Base-by-base conservation (phyloP, 2,888 invertebrate species). In the Pseudococcus jackbeardsleyi region DNA sequence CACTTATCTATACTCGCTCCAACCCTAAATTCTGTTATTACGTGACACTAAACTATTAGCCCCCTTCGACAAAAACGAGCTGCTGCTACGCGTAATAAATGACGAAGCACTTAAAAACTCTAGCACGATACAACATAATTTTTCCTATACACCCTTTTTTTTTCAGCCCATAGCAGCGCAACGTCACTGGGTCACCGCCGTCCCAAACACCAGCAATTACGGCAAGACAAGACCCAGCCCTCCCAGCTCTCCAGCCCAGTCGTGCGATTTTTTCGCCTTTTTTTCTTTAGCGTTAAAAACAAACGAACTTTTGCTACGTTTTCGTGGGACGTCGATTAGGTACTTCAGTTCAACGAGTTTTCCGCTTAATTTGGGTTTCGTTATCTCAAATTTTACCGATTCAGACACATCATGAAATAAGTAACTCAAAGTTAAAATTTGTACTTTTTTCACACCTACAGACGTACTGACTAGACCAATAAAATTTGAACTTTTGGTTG, bases 1-100 rank as follows among this genome's bases (percentile, higher is more conserved):
- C 26, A 33, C 26, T 33, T 33, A 33, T 46, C 46, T 46, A 12
- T 12, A 8, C 39, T 77, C 46, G 26, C 15, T 50, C 33, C 33
- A 54, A 77, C 50, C 46, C 42, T 87, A 72, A 86, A 86, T 86
- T 86, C 39, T 39, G 79, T 50, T 87, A 87, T 87, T 87, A 87
- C 87, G 79, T 87, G 87, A 87, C 87, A 48, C 26, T 68, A 42
- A 79, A 79, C 87, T 50, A 87, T 87, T 85, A 84, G 84, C 79
- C 42, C 79, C 8, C 42, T 79, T 79, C 68, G 68, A 72, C 68
- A 72, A 72, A 79, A 17, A 79, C 79, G 79, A 79, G 79, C 42
- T 42, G 72, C 39, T 72, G 33, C 68, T 72, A 33, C 68, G 68
- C 68, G 79, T 79, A 79, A 79, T 79, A 79, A 79, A 79, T 46